Evolutionary conservation across 2,888 invertebrate species (phyloP).

Genomic region (Axea sp.): DNA sequence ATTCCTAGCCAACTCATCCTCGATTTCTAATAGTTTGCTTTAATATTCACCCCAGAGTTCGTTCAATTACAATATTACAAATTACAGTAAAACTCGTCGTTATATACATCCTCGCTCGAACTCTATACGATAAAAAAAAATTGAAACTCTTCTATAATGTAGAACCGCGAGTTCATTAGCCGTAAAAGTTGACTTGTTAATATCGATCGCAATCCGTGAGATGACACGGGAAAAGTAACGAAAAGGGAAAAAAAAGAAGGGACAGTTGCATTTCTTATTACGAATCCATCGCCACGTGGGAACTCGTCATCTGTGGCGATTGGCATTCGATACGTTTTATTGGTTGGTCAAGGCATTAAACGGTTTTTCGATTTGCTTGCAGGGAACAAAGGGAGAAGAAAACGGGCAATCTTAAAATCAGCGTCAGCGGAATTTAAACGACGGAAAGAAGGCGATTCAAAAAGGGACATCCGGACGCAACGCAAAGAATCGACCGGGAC

Average conservation of each 20-base stretch:
- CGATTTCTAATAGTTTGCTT: too few species aligned
- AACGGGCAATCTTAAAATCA: slow-evolving; percentile 91
- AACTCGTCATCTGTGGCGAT: slow-evolving; percentile 16
- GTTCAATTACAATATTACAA: too few species aligned
- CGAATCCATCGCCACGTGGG: slow-evolving; percentile 28
- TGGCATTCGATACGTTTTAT: slow-evolving; percentile 17
- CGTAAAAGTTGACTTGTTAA: slow-evolving; percentile 27
- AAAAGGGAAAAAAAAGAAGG: neutral
- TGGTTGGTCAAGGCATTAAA: slow-evolving; percentile 46
- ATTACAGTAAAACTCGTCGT: too few species aligned
- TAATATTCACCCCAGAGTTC: too few species aligned
- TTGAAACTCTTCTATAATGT: slow-evolving; percentile 26
- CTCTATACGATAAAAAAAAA: too few species aligned
- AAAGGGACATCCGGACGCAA: slow-evolving; percentile 25
- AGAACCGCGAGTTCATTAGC: slow-evolving; percentile 10
- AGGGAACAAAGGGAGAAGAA: slow-evolving; percentile 94
- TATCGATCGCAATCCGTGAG: slow-evolving; percentile 12
- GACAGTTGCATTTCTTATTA: slow-evolving; percentile 14
- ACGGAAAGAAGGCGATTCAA: slow-evolving; percentile 8
- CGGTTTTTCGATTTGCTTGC: slow-evolving; percentile 67
- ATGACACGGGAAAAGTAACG: neutral
- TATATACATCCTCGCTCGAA: too few species aligned
- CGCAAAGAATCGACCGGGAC: slow-evolving; percentile 16
- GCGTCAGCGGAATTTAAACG: slow-evolving; percentile 84
- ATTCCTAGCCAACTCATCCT: too few species aligned